Base-by-base conservation (phyloP, 2,888 invertebrate genomes). In the Dendrolimus houi region DNA sequence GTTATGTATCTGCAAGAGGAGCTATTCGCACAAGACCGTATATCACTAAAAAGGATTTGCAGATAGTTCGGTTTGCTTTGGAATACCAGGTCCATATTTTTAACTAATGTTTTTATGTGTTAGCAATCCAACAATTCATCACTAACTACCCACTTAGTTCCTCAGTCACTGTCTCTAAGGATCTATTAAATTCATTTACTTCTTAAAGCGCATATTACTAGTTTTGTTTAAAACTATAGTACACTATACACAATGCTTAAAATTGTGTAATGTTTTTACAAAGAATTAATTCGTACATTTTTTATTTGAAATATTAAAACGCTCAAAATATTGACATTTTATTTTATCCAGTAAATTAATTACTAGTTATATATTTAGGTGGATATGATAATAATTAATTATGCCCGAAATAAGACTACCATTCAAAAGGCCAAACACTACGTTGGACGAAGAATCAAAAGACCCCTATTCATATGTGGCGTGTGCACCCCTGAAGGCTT, bases 341-440 rank as follows among this genome's bases (percentile, higher is more conserved):
- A 6, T 29, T 29, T 29, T 2, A 29, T 29, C 29, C 29, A 29
- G 29, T 29, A 29, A 29, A 29, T 47, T 47, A 47, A 47, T 9
- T 10, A 6, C 17, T 52, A 52, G 41, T 2, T 57, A 42, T 54
- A n/a, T 54, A 70, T 74, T 55, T 57, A 82, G 82, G 64, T 80
- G 9, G 78, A 81, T 47, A 71, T 80, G 63, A 58, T 83, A 52
- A 63, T 72, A 17, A 59, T 83, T 54, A 72, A 77, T 60, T 81
- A 81, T 53, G 66, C 69, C 0, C 71, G 74, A 1, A 59, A 62
- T 10, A 59, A 60, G 1, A 69, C 70, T 1, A 72, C 74, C 12
- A 40, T 83, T 3, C 66, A 17, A 12, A 62, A 62, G 59, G 63
- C 75, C 42, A 77, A 77, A 57, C 41, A 71, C 14, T 72, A 60